Conservation (phyloP, 2,113 vertebrate genomes). For the Petaurus breviceps region DNA sequence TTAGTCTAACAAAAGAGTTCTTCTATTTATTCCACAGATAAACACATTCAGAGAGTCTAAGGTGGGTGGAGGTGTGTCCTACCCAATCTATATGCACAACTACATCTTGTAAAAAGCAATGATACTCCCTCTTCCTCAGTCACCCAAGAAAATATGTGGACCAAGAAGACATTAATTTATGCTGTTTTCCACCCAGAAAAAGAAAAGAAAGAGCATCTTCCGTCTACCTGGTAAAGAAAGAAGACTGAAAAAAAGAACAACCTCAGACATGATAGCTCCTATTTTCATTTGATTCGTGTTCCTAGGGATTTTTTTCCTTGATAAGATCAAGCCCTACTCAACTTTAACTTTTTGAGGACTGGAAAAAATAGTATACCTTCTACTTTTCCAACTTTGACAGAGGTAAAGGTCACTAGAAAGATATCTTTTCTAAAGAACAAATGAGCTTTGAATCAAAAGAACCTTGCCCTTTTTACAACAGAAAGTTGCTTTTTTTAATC, state of each 20-base stretch:
- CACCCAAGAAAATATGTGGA: background rate
- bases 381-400: background rate
- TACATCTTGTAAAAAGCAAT: background rate
- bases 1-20: background rate
- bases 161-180: background rate
- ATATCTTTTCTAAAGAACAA: background rate
- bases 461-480: background rate
- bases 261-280: background rate
- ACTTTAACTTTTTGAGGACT: background rate
- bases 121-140: background rate
- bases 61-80: background rate
- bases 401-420: background rate
- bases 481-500: background rate
- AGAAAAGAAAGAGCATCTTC: background rate
- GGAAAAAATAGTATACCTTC: background rate
- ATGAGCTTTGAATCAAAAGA: background rate
- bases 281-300: background rate
- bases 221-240: background rate
- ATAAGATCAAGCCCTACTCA: background rate
- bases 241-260: background rate
- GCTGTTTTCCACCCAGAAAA: background rate
- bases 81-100: background rate
- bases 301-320: background rate
- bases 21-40: background rate
- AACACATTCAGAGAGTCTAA: background rate